Evolutionary conservation across 2,797 vertebrate genomes (phyloP).

Genomic region (Vespertilio murinus): DNA sequence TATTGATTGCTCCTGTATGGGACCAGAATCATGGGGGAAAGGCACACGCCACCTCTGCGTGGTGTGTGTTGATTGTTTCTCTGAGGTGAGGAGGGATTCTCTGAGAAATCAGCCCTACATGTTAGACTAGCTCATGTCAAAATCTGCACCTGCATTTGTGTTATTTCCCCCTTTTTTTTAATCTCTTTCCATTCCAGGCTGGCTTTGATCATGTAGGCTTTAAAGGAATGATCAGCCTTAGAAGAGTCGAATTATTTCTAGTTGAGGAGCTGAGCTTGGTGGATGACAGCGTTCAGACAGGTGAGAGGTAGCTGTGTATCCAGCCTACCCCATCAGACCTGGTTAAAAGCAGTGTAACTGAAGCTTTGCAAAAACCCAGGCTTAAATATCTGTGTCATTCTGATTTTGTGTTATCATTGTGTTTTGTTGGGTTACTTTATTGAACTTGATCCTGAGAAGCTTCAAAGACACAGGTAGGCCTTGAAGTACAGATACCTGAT

Average conservation of each 20-base stretch:
- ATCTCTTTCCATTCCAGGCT: not conserved
- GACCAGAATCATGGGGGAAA: not conserved
- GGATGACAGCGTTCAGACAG: not conserved
- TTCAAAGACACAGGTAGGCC: not conserved
- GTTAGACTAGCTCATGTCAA: not conserved
- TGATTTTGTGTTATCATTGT: not conserved
- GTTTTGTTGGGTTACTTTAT: not conserved
- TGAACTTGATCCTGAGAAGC: not conserved
- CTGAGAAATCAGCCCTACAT: not conserved
- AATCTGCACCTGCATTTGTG: not conserved
- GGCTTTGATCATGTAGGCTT: conserved; percentile 31
- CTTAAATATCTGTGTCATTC: not conserved
- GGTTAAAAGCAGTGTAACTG: not conserved
- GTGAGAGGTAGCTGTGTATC: not conserved
- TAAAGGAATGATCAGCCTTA: conserved; percentile 10
- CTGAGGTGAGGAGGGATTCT: not conserved
- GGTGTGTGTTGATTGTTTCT: not conserved
- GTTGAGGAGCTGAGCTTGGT: not conserved
- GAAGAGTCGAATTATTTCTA: not conserved
- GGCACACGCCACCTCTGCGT: accelerated
- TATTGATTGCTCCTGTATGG: not conserved
- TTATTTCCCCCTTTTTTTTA: conserved; percentile 32
- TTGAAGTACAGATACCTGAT: not conserved
- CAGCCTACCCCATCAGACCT: not conserved
- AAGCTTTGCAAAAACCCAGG: not conserved